A percentile compares a stretch with the other conserved stretches of the same genome.
These are phyloP conservation scores for Myiothlypis coronata DNA, from an alignment of 2,797 vertebrate species.

Conservation along the genomic window DNA sequence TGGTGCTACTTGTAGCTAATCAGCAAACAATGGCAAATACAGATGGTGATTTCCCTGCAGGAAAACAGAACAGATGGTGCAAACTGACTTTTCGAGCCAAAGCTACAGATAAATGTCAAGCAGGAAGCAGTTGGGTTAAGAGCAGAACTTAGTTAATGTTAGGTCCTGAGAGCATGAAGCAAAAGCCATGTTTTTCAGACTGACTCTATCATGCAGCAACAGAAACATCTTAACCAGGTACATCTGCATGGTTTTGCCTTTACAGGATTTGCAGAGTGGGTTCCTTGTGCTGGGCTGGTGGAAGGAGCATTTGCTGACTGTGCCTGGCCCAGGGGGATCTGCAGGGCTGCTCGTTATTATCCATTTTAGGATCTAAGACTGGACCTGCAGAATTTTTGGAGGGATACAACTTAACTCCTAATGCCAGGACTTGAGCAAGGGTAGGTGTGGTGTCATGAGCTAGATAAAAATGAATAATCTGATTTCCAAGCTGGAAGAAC, in stretches of 20 bases:
- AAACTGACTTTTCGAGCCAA: background rate
- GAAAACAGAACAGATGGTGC: background rate
- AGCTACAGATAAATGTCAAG: background rate
- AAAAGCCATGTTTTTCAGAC: background rate
- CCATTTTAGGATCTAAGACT: background rate
- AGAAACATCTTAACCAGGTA: background rate
- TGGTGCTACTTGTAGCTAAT: background rate
- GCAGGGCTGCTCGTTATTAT: background rate
- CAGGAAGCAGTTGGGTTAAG: background rate
- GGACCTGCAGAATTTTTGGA: background rate
- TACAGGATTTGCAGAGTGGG: background rate
- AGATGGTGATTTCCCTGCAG: slow-evolving; percentile 6
- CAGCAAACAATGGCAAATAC: background rate
- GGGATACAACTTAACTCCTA: background rate
- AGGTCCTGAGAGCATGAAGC: background rate
- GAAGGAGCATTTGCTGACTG: background rate
- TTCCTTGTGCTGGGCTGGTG: background rate
- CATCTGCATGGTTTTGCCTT: background rate
- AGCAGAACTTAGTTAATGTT: background rate
- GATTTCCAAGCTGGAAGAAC: background rate
- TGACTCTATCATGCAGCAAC: background rate
- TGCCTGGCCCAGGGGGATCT: background rate
- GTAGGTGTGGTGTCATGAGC: background rate
- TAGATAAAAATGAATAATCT: background rate
- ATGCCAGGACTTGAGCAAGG: background rate